phyloP scores from a whole-genome alignment of 37 sponge, comb jelly and placozoan genomes.

The Dysidea cf. avara region DNA sequence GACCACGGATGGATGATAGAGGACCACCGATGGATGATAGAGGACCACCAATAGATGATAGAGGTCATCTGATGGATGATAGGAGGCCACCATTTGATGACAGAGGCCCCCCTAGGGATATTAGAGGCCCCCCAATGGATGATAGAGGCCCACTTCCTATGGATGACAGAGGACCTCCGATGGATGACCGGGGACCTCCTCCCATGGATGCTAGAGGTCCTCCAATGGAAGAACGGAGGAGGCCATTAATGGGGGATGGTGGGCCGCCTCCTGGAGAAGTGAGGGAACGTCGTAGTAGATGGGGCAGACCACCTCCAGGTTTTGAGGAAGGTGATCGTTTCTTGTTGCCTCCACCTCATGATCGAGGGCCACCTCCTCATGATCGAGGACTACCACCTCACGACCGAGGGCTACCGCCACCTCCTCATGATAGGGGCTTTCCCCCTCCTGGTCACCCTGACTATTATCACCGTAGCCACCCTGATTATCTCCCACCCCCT shows the following conservation, averaged over 20 bases:
- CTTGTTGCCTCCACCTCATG: slow-evolving; percentile 18
- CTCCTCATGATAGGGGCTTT: background rate
- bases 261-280: background rate
- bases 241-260: background rate
- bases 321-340: background rate
- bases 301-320: slow-evolving; percentile 8
- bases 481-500: slow-evolving; percentile 3
- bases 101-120: background rate
- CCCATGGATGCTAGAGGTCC: too few relatives aligned
- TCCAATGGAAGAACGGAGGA: background rate
- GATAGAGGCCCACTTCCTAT: background rate
- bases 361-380: background rate
- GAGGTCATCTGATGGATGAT: too few relatives aligned
- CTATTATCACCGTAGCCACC: background rate
- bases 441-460: slow-evolving; percentile 21
- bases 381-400: too few relatives aligned
- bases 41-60: too few relatives aligned
- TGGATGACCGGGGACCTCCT: background rate
- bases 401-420: too few relatives aligned
- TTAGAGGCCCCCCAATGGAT: slow-evolving; percentile 3
- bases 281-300: background rate
- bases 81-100: slow-evolving; percentile 5
- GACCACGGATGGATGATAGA: too few relatives aligned
- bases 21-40: too few relatives aligned
- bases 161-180: slow-evolving; percentile 5